phyloP scores from a whole-genome alignment of 2,797 vertebrate genomes.

The Poecilia gillii region DNA sequence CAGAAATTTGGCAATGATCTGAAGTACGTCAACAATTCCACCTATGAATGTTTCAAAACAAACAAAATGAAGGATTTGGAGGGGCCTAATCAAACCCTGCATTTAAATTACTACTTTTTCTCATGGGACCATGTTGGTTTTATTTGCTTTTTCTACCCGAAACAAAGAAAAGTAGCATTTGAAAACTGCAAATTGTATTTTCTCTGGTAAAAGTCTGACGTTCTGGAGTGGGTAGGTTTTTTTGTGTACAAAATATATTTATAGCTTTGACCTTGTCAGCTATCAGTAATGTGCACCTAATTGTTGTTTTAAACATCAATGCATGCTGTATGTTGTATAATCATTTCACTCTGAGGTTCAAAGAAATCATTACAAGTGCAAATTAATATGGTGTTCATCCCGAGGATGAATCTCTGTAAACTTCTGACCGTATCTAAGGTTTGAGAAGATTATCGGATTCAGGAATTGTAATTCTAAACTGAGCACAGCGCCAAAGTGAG shows the following conservation, averaged over 20 bases:
- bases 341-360: neutral
- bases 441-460: conserved; percentile 37
- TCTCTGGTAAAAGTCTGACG: neutral
- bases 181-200: neutral
- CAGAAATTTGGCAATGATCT: neutral
- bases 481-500: conserved; percentile 59
- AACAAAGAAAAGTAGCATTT: neutral
- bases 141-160: neutral
- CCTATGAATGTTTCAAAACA: neutral
- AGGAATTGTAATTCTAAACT: conserved; percentile 54
- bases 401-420: neutral
- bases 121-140: neutral
- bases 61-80: neutral
- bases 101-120: neutral
- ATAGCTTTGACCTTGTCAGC: neutral
- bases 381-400: neutral
- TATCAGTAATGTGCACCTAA: neutral
- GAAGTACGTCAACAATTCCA: neutral
- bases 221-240: neutral
- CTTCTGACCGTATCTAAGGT: neutral
- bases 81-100: neutral
- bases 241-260: neutral
- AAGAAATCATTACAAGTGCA: neutral
- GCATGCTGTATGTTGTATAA: neutral
- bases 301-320: neutral